These are phyloP conservation scores for Busseola fusca DNA, from an alignment of 2,888 invertebrate species.

Conservation along the genomic window DNA sequence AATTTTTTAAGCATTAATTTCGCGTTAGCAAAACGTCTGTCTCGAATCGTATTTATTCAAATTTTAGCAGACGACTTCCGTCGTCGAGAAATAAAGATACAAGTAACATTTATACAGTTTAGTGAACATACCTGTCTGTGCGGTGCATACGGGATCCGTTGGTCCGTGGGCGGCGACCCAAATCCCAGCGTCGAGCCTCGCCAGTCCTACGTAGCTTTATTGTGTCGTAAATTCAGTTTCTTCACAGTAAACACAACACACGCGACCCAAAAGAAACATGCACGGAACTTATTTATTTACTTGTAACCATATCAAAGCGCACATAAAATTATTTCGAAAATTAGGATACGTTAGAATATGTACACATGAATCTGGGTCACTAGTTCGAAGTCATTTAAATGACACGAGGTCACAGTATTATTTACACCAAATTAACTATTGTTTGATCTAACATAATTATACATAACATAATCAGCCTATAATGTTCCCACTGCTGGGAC, in stretches of 20 bases:
- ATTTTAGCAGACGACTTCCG: slow-evolving; percentile 44
- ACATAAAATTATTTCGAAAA: slow-evolving; percentile 37
- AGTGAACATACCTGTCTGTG: slow-evolving; percentile 48
- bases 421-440: slow-evolving; percentile 13
- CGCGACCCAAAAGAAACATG: slow-evolving; percentile 67
- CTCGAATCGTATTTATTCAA: slow-evolving; percentile 29
- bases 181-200: slow-evolving; percentile 45
- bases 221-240: slow-evolving; percentile 76
- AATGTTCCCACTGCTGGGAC: too few relatives aligned
- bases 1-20: slow-evolving; percentile 25
- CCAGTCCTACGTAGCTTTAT: slow-evolving; percentile 74
- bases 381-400: slow-evolving; percentile 37
- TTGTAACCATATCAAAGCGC: slow-evolving; percentile 53
- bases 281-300: slow-evolving; percentile 59
- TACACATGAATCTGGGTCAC: slow-evolving; percentile 41
- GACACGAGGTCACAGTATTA: slow-evolving; percentile 20
- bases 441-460: too few relatives aligned
- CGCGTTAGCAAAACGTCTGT: slow-evolving; percentile 3
- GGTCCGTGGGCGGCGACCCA: slow-evolving; percentile 62
- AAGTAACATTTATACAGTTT: slow-evolving; percentile 55
- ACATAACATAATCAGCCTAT: too few relatives aligned
- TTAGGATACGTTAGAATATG: slow-evolving; percentile 34
- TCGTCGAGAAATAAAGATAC: slow-evolving; percentile 46
- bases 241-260: slow-evolving; percentile 70
- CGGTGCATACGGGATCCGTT: slow-evolving; percentile 49